Conservation (phyloP, 2,113 vertebrate genomes). For the Catharus fuscescens region DNA sequence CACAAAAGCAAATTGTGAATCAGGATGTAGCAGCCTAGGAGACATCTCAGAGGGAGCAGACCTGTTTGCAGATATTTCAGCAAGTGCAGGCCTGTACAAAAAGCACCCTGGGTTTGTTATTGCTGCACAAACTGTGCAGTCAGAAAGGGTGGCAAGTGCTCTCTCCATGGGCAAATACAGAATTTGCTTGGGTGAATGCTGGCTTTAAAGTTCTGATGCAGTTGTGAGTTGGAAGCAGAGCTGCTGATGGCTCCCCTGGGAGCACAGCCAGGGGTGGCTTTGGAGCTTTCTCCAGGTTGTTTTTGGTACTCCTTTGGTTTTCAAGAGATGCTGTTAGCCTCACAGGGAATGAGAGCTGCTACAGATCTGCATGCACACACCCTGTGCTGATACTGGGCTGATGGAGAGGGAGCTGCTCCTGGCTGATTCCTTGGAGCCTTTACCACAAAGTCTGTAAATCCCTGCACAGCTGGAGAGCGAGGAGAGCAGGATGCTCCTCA, state of each 20-base stretch:
- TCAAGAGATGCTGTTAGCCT: background rate
- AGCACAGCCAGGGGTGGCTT: background rate
- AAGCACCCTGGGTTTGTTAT: rapidly evolving
- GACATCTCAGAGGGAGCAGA: background rate
- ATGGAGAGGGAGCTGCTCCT: background rate
- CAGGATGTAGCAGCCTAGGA: background rate
- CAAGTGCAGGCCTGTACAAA: background rate
- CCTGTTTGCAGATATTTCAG: background rate
- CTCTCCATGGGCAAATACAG: background rate
- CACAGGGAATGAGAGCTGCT: background rate
- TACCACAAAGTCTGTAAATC: background rate
- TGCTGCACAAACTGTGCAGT: background rate
- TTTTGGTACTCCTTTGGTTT: background rate
- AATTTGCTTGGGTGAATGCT: background rate
- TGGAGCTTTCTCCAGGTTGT: background rate
- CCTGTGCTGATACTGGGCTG: background rate
- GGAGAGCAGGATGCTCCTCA: background rate
- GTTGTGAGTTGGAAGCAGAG: background rate
- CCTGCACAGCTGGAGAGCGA: background rate
- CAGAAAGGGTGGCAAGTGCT: background rate
- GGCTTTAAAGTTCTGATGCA: background rate
- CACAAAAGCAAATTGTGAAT: background rate
- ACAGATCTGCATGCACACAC: background rate
- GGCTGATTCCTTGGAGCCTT: background rate
- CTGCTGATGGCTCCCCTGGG: background rate